A percentile compares a stretch with the other conserved stretches of the same genome.
phyloP scores from a whole-genome alignment of 2,113 vertebrate genomes.

The Macrotis lagotis region DNA sequence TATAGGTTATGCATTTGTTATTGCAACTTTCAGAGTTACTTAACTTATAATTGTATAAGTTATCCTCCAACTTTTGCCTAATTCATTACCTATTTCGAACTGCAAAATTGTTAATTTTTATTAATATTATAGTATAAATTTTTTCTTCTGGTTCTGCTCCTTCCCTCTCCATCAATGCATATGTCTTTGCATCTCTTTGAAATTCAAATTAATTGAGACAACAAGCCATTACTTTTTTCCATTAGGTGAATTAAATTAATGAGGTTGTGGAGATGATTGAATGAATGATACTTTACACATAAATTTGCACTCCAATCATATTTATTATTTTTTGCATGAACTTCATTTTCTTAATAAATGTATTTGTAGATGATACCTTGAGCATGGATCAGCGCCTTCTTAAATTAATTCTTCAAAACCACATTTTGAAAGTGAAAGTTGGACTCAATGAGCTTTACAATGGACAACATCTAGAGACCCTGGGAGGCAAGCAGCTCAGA shows the following conservation, averaged over 20 bases:
- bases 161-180: neutral
- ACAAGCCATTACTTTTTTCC: neutral
- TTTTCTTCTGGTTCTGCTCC: neutral
- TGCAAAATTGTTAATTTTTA: neutral
- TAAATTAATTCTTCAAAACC: conserved; percentile 92
- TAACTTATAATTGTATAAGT: neutral
- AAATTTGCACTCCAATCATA: neutral
- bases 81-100: too few species aligned
- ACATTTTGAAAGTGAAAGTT: conserved; percentile 93
- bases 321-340: conserved; percentile 5
- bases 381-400: conserved; percentile 91
- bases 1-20: neutral
- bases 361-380: conserved; percentile 90
- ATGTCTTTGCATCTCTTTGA: neutral
- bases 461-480: conserved; percentile 93
- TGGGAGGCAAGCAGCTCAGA: conserved; percentile 91
- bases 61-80: neutral
- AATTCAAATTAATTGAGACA: neutral
- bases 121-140: neutral
- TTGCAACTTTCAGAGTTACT: neutral
- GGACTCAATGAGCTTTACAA: conserved; percentile 93
- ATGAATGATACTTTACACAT: neutral
- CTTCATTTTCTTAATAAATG: conserved; percentile 54
- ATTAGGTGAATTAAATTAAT: neutral
- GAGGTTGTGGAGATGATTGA: neutral